A percentile compares a stretch with the other conserved stretches of the same genome.
Evolutionary conservation across 2,888 invertebrate genomes (phyloP).

Genomic region (Orthosia incerta): DNA sequence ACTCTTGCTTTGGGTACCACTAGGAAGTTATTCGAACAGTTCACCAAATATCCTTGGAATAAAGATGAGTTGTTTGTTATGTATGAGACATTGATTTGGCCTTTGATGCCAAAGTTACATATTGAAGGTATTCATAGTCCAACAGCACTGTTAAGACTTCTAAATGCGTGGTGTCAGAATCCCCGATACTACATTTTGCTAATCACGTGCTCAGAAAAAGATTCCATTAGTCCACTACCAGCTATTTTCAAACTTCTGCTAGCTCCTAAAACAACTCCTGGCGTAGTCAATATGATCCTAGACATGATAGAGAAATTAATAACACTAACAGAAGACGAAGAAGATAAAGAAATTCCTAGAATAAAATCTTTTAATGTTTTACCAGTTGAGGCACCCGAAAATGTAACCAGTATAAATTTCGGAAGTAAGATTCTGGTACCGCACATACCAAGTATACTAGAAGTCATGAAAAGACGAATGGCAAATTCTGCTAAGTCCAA

Average conservation of each 20-base stretch:
- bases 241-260: slow-evolving; percentile 93
- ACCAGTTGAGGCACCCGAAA: slow-evolving; percentile 68
- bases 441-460: slow-evolving; percentile 93
- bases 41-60: slow-evolving; percentile 94
- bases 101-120: slow-evolving; percentile 94
- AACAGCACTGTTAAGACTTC: slow-evolving; percentile 95
- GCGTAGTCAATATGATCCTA: slow-evolving; percentile 93
- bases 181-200: slow-evolving; percentile 94
- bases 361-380: slow-evolving; percentile 83
- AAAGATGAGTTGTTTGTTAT: slow-evolving; percentile 93
- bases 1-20: slow-evolving; percentile 92
- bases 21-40: slow-evolving; percentile 95
- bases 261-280: slow-evolving; percentile 92
- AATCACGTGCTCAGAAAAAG: slow-evolving; percentile 89
- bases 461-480: slow-evolving; percentile 93
- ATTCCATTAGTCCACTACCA: slow-evolving; percentile 91
- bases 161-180: slow-evolving; percentile 95
- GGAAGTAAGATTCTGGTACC: slow-evolving; percentile 94
- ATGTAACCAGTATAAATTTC: slow-evolving; percentile 91
- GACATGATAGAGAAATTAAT: slow-evolving; percentile 94
- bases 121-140: slow-evolving; percentile 96
- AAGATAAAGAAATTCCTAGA: slow-evolving; percentile 82
- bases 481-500: slow-evolving; percentile 90
- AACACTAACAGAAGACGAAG: slow-evolving; percentile 92
- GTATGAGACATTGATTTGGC: slow-evolving; percentile 95